Conservation (phyloP, 2,888 invertebrate genomes). For the Eudemis profundana region DNA sequence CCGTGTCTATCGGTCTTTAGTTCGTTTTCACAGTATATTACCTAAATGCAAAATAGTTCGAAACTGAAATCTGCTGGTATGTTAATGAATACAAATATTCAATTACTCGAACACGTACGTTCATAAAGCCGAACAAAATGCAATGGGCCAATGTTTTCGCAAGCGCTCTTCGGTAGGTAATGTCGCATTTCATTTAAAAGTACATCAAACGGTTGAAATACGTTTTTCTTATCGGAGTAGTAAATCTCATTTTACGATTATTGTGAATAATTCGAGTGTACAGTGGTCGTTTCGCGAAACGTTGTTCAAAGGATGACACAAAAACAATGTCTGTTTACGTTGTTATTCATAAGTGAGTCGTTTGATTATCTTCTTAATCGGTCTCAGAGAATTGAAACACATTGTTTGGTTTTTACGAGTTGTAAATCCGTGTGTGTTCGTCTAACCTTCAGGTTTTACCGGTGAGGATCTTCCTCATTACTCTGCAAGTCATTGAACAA, state of each 20-base stretch:
- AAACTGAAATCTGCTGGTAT: slow-evolving; percentile 29
- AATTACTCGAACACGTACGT: neutral
- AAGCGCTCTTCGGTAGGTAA: slow-evolving; percentile 21
- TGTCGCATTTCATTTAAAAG: slow-evolving; percentile 3
- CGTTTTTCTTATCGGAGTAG: slow-evolving; percentile 30
- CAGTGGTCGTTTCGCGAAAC: slow-evolving; percentile 5
- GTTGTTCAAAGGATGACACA: slow-evolving; percentile 24
- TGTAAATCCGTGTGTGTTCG: slow-evolving; percentile 12
- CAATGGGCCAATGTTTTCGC: slow-evolving; percentile 25
- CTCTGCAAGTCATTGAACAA: slow-evolving; percentile 21
- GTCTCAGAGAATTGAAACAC: neutral
- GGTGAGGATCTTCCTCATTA: slow-evolving; percentile 26
- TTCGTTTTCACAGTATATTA: neutral
- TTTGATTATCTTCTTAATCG: slow-evolving; percentile 23
- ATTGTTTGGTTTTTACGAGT: slow-evolving; percentile 13
- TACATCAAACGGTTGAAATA: slow-evolving; percentile 19
- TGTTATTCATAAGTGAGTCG: slow-evolving; percentile 37
- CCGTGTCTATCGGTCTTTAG: neutral
- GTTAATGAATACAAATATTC: slow-evolving; percentile 8
- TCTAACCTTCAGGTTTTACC: slow-evolving; percentile 28
- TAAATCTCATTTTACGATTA: slow-evolving; percentile 31
- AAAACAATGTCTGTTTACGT: slow-evolving; percentile 28
- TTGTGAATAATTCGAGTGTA: slow-evolving; percentile 29
- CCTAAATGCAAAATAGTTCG: slow-evolving; percentile 18
- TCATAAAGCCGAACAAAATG: neutral